Evolutionary conservation across 2,797 vertebrate genomes (phyloP).

Genomic region (Micropoecilia bifurca): DNA sequence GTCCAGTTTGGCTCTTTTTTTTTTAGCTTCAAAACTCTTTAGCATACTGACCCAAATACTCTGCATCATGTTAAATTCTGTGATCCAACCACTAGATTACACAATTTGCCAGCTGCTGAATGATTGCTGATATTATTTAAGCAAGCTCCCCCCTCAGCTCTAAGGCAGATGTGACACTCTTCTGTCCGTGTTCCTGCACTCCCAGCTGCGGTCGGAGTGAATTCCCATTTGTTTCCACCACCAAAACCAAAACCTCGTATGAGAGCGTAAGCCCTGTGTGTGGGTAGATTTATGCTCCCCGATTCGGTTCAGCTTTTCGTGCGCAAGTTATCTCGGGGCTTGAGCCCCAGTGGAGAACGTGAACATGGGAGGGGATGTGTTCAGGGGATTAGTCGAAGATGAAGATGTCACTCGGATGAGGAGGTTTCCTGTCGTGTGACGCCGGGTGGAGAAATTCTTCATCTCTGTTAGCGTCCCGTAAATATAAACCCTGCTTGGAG

Average conservation of each 20-base stretch:
- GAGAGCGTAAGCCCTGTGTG: conserved; percentile 48
- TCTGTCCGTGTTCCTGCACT: conserved; percentile 54
- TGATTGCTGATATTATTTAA: conserved; percentile 57
- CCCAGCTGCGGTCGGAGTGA: conserved; percentile 59
- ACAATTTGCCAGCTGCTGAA: conserved; percentile 51
- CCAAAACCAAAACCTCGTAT: conserved; percentile 33
- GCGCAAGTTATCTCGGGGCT: conserved; percentile 55
- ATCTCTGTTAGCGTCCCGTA: conserved; percentile 19
- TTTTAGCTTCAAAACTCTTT: conserved; percentile 30
- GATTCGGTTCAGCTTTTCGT: conserved; percentile 54
- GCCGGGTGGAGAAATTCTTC: conserved; percentile 6
- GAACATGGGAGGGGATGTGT: conserved; percentile 42
- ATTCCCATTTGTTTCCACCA: conserved; percentile 57
- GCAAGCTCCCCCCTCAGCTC: conserved; percentile 47
- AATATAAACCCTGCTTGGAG: conserved; percentile 31
- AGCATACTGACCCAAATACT: conserved; percentile 63
- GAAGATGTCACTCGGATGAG: conserved; percentile 32
- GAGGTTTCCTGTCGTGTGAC: conserved; percentile 43
- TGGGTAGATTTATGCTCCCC: conserved; percentile 31
- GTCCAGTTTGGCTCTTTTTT: conserved; percentile 27
- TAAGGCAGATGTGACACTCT: conserved; percentile 64
- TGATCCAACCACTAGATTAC: conserved; percentile 56
- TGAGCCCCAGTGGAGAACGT: conserved; percentile 26
- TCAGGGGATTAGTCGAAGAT: conserved; percentile 53
- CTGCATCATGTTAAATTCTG: conserved; percentile 40